A percentile compares a stretch with the other conserved stretches of the same genome.
These are phyloP conservation scores for Kryptopterus vitreolus DNA, from an alignment of 2,797 vertebrate species.

Conservation along the genomic window DNA sequence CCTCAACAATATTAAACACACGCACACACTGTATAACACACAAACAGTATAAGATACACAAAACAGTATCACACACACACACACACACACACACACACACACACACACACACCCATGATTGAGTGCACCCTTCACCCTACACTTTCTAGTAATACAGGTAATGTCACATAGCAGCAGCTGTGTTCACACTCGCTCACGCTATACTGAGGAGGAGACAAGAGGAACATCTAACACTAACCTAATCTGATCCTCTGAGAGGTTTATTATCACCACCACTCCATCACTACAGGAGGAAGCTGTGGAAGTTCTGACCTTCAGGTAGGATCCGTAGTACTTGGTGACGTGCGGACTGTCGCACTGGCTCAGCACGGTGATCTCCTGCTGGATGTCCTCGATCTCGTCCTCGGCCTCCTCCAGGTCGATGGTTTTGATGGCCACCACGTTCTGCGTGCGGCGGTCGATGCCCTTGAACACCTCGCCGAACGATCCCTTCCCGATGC, in stretches of 20 bases:
- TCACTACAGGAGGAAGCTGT: too few species aligned
- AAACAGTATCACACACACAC: neutral
- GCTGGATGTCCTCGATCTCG: conserved; percentile 98
- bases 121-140: conserved; percentile 2
- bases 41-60: too few species aligned
- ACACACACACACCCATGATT: neutral
- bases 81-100: neutral
- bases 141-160: conserved; percentile 53
- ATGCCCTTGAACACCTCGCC: conserved; percentile 99
- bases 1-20: too few species aligned
- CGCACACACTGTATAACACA: too few species aligned
- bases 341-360: conserved; percentile 98
- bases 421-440: conserved; percentile 98
- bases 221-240: too few species aligned
- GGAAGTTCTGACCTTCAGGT: conserved; percentile 86
- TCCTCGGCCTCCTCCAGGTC: conserved; percentile 98
- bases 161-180: conserved; percentile 39
- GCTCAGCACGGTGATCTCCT: conserved; percentile 98
- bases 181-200: conserved; percentile 13
- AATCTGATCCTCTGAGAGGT: too few species aligned
- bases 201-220: neutral
- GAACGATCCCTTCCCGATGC: conserved; percentile 97
- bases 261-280: too few species aligned
- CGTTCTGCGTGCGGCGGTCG: conserved; percentile 95
- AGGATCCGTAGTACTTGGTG: conserved; percentile 98